Evolutionary conservation across 2,888 invertebrate species (phyloP), one percentile per base, ranked within the genome.

Genomic region (Caenorhabditis imperialis): DNA sequence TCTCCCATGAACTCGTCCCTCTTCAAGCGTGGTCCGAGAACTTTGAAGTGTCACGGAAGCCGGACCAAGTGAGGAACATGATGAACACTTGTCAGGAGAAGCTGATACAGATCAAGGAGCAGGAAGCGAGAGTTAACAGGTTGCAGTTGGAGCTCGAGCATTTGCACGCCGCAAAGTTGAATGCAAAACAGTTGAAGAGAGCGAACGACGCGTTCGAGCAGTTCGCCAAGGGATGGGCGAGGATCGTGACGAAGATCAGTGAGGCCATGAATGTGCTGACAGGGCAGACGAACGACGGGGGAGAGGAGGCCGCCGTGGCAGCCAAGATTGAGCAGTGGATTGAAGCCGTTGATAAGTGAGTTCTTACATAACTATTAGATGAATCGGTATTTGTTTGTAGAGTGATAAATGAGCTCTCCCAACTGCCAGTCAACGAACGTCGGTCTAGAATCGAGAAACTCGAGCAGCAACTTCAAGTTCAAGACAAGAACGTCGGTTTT

Each of bases 141-240:
- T 67, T 81, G 1, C 81, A 81, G 47, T 48, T 84, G 30, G 83
- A 84, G 53, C 60, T 86, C 23, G 85, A 85, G 47, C 78, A 81
- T 27, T 53, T 86, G 8, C 86, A 86, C 69, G 47, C 55, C 25
- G 72, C 79, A 3, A 71, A 77, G 7, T 58, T 86, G 50, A 80
- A 77, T 20, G 67, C 85, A 14, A 71, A 79, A 38, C 81, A 85
- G 44, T 71, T 86, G 8, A 83, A 83, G 47, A 51, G 69, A 20
- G 84, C 84, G n/a, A 85, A 87, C 50, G 85, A 85, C 40, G 84
- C 82, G 1, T 86, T 85, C 69, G 84, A 86, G 48, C 67, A 76
- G 16, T 86, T 86, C 63, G 85, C 85, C 50, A 80, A 82, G 62
- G 81, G 79, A 8, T 85, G 85, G 85, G 83, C 84, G 2, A 42